A percentile compares a stretch with the other conserved stretches of the same genome.
phyloP scores from a whole-genome alignment of 2,888 invertebrate species.

The Laothoe populi region DNA sequence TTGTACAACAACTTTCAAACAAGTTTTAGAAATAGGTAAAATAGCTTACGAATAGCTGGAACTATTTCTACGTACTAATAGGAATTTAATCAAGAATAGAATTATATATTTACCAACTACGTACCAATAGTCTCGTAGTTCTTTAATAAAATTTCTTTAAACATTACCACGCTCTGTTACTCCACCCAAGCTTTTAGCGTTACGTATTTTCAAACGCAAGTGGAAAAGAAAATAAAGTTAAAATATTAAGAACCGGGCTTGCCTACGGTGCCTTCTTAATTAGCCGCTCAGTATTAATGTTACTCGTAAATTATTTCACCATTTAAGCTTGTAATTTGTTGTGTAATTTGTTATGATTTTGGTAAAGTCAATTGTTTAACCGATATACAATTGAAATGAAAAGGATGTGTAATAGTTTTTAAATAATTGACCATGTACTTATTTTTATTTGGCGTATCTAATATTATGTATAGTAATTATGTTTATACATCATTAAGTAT shows the following conservation, averaged over 20 bases:
- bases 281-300: conserved; percentile 48
- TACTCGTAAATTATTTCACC: conserved; percentile 46
- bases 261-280: conserved; percentile 46
- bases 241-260: conserved; percentile 44
- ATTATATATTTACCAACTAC: no score
- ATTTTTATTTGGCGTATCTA: no score
- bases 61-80: no score
- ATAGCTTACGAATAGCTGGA: no score
- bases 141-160: no score
- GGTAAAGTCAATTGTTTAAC: not conserved
- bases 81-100: no score
- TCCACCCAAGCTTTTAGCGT: not conserved
- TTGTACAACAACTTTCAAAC: no score
- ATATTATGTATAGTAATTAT: no score
- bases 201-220: conserved; percentile 34
- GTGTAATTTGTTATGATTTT: not conserved
- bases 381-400: not conserved
- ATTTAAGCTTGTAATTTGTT: conserved; percentile 31
- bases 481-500: no score
- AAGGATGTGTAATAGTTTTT: not conserved
- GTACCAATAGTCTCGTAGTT: no score
- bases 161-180: no score
- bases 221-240: conserved; percentile 44
- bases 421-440: not conserved
- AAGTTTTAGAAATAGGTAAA: no score